Conservation (phyloP, 1,140 invertebrate species). For the Drosophila lacteicornis region DNA sequence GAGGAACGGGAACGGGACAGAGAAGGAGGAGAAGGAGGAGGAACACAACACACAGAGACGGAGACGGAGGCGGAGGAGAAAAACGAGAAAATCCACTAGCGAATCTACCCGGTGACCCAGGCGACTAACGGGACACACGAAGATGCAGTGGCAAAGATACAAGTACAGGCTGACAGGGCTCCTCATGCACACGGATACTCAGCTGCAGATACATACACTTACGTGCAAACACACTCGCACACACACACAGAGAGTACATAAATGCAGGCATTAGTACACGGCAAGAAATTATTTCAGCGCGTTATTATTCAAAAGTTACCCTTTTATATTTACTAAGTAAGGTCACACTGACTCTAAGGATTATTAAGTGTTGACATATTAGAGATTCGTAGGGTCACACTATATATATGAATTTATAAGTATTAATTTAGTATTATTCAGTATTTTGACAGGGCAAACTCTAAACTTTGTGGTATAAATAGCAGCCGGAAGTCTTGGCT, state of each 20-base stretch:
- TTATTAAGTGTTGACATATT: too few relatives aligned
- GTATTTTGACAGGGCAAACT: too few relatives aligned
- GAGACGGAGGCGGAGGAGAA: not conserved
- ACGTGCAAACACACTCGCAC: slow-evolving; percentile 26
- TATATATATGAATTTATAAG: too few relatives aligned
- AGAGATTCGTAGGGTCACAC: too few relatives aligned
- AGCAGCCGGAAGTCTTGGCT: too few relatives aligned
- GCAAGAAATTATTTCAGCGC: not conserved
- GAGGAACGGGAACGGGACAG: not conserved
- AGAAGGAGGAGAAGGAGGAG: not conserved
- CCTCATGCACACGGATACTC: slow-evolving; percentile 36
- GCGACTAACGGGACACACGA: slow-evolving; percentile 52
- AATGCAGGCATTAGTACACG: slow-evolving; percentile 41
- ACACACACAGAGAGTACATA: slow-evolving; percentile 24
- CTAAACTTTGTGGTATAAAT: too few relatives aligned
- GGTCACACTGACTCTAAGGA: too few relatives aligned
- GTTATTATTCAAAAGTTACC: too few relatives aligned
- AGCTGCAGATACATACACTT: slow-evolving; percentile 56
- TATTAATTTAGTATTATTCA: too few relatives aligned
- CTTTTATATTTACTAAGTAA: too few relatives aligned
- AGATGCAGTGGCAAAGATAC: slow-evolving; percentile 69
- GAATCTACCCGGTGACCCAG: slow-evolving; percentile 53
- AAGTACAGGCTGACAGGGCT: slow-evolving; percentile 53
- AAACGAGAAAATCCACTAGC: slow-evolving; percentile 43
- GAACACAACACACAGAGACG: not conserved